Evolutionary conservation across 1,140 invertebrate species (phyloP).

Genomic region (Leptonema lineaticorne): DNA sequence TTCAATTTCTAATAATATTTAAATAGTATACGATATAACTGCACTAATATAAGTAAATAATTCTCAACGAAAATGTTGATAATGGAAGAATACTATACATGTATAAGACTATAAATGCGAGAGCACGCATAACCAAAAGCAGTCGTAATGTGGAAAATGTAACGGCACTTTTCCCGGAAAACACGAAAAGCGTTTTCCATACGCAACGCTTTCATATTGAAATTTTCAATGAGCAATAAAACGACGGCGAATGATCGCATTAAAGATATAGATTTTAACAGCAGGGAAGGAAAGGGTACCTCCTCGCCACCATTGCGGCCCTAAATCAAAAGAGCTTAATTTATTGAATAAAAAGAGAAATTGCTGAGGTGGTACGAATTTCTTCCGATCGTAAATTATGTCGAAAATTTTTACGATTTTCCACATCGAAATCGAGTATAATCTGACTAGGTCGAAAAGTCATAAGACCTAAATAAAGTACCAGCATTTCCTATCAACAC

Average conservation of each 20-base stretch:
- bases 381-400: conserved; percentile 8
- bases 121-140: too few species aligned
- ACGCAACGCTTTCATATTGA: conserved; percentile 8
- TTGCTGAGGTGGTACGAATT: conserved; percentile 12
- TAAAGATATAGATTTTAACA: conserved; percentile 13
- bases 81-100: too few species aligned
- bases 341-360: conserved; percentile 17
- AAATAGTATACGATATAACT: too few species aligned
- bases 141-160: too few species aligned
- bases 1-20: too few species aligned
- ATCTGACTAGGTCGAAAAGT: too few species aligned
- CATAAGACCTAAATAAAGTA: too few species aligned
- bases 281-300: too few species aligned
- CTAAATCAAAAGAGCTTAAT: conserved; percentile 9
- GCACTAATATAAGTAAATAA: too few species aligned
- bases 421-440: neutral
- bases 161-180: neutral
- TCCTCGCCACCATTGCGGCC: neutral
- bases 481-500: too few species aligned
- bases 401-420: neutral
- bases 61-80: too few species aligned
- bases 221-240: conserved; percentile 10
- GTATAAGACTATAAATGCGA: too few species aligned
- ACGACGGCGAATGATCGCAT: conserved; percentile 10
- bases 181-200: conserved; percentile 7